Evolutionary conservation across 2,797 vertebrate genomes (phyloP).

Genomic region (Microtus agrestis): DNA sequence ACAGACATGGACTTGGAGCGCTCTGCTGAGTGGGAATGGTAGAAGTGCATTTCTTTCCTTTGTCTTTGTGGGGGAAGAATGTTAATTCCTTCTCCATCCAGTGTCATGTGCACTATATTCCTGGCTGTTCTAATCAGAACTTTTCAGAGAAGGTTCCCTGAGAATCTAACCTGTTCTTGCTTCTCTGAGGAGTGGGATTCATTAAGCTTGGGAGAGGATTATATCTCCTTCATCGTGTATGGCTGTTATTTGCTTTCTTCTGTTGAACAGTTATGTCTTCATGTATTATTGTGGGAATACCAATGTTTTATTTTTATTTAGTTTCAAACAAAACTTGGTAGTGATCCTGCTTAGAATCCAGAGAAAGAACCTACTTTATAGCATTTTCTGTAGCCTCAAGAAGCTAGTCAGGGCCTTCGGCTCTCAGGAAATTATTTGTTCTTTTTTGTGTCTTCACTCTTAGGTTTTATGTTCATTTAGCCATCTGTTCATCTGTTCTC

Average conservation of each 20-base stretch:
- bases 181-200: neutral
- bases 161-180: neutral
- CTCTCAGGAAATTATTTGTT: neutral
- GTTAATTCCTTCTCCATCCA: neutral
- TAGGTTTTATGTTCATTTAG: conserved; percentile 16
- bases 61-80: neutral
- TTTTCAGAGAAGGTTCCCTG: neutral
- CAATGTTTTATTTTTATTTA: conserved; percentile 14
- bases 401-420: neutral
- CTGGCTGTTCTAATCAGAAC: neutral
- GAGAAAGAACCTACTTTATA: neutral
- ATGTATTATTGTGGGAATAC: neutral
- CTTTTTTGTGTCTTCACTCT: conserved; percentile 8
- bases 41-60: neutral
- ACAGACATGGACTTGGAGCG: neutral
- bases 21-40: neutral
- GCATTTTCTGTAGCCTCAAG: neutral
- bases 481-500: conserved; percentile 2
- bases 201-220: neutral
- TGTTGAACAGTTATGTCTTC: neutral
- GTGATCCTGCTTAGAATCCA: neutral
- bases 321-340: neutral
- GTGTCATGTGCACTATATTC: neutral
- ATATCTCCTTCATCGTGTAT: neutral
- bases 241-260: neutral